phyloP scores from a whole-genome alignment of 2,113 vertebrate species.

The Hystrix cristata region DNA sequence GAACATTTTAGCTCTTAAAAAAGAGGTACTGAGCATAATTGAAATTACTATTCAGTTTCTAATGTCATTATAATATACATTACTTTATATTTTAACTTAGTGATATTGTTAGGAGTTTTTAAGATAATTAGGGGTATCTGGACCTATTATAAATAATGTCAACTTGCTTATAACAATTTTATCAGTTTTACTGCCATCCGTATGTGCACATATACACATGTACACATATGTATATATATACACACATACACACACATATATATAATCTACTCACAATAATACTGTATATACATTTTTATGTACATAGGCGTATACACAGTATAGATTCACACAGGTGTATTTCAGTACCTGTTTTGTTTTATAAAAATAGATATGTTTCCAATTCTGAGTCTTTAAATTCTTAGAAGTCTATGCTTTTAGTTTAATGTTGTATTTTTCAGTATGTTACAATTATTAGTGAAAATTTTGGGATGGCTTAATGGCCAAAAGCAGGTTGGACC shows the following conservation, averaged over 20 bases:
- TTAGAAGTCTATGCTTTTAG: constrained; percentile 57
- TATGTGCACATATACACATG: background rate
- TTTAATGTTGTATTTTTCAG: constrained; percentile 77
- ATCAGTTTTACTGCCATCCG: background rate
- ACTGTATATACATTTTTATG: background rate
- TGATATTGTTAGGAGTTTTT: background rate
- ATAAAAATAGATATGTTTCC: constrained; percentile 1
- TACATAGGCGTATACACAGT: background rate
- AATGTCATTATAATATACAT: background rate
- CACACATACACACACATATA: too few species aligned
- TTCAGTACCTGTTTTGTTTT: background rate
- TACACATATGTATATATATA: too few species aligned
- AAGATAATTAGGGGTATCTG: background rate
- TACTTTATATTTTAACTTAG: constrained; percentile 38
- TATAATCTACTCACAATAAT: background rate
- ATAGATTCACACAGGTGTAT: background rate
- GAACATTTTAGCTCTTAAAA: background rate
- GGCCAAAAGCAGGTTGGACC: constrained; percentile 72
- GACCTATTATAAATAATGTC: background rate
- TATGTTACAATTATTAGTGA: constrained; percentile 61
- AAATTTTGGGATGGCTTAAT: constrained; percentile 73
- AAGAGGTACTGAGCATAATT: background rate
- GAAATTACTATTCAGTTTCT: constrained; percentile 22
- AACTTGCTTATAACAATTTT: background rate
- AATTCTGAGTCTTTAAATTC: constrained; percentile 48